Conservation (phyloP, 2,797 vertebrate species). For the Clarias fuscus region DNA sequence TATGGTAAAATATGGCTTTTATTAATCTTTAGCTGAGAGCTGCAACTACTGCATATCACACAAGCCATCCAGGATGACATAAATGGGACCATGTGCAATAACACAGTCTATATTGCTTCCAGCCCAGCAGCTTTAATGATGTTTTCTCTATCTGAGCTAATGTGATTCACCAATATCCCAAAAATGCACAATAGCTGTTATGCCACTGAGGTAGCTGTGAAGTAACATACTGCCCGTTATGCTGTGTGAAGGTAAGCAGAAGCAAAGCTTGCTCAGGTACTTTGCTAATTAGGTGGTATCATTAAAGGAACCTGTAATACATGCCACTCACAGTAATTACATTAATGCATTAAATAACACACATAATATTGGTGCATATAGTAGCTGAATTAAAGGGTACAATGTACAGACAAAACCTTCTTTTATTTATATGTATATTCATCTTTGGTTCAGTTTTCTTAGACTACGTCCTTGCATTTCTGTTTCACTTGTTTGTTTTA, state of each 20-base stretch:
- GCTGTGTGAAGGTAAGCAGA: constrained; percentile 61
- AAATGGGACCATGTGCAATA: constrained; percentile 59
- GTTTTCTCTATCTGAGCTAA: constrained; percentile 51
- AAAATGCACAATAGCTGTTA: constrained; percentile 40
- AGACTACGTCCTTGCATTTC: too few species aligned
- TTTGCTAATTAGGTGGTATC: constrained; percentile 61
- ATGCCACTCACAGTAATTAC: constrained; percentile 54
- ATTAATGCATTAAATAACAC: constrained; percentile 54
- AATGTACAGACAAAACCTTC: too few species aligned
- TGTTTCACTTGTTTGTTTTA: too few species aligned
- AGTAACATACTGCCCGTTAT: constrained; percentile 62
- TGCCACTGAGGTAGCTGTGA: constrained; percentile 51
- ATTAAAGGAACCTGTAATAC: constrained; percentile 47
- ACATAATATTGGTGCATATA: not conserved
- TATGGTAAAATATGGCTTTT: constrained; percentile 57
- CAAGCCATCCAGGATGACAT: constrained; percentile 51
- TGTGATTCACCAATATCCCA: constrained; percentile 54
- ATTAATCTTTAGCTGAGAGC: constrained; percentile 52
- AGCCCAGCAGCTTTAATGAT: constrained; percentile 59
- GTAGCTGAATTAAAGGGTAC: too few species aligned
- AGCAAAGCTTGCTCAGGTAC: constrained; percentile 62
- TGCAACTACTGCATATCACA: constrained; percentile 45
- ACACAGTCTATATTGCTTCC: constrained; percentile 59
- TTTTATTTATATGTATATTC: too few species aligned
- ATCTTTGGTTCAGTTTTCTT: too few species aligned